Base-by-base conservation (phyloP, 2,888 invertebrate species). In the Listrodromus nycthemerus region DNA sequence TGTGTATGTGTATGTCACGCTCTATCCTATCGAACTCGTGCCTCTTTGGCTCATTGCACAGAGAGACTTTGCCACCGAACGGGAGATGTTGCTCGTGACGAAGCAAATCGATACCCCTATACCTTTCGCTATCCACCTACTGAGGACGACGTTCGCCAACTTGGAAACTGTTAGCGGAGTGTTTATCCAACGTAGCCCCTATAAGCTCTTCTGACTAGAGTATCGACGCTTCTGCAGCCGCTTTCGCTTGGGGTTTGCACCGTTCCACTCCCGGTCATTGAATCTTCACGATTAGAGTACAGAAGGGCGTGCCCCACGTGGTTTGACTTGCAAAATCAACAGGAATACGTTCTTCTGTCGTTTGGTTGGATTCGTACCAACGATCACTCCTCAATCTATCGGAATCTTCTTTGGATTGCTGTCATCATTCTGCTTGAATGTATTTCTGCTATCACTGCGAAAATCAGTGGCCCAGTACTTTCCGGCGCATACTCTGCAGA, bases 141-240 rank as follows among this genome's bases (percentile, higher is more conserved):
- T 33, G n/a, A 19, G 16, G 33, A 61, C 63, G 30, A 63, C 8
- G 48, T 33, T 50, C 50, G 33, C 21, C 69, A 85, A 82, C 85
- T 85, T 87, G 88, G 85, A 89, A 89, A 87, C 79, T 77, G 71
- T 83, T 41, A 65, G 77, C 73, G 58, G 75, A 88, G 88, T 90
- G 89, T 91, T 91, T 90, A 91, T 89, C 89, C 86, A 86, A 73
- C 88, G 87, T 85, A 73, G 50, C 85, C 41, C 75, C 80, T 89
- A 87, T 55, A 55, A 89, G 89, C 90, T 84, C 87, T 88, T 85
- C 85, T 88, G 90, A 89, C 89, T 89, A 87, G 88, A 89, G 89
- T 83, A 87, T 85, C 66, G 21, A 19, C 5, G 37, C 45, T 66
- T 27, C 58, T 30, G 58, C 21, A 13, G 13, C 52, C 30, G n/a